Base-by-base conservation (phyloP, 2,797 vertebrate species). In the Enteromius afrohamiltoni region DNA sequence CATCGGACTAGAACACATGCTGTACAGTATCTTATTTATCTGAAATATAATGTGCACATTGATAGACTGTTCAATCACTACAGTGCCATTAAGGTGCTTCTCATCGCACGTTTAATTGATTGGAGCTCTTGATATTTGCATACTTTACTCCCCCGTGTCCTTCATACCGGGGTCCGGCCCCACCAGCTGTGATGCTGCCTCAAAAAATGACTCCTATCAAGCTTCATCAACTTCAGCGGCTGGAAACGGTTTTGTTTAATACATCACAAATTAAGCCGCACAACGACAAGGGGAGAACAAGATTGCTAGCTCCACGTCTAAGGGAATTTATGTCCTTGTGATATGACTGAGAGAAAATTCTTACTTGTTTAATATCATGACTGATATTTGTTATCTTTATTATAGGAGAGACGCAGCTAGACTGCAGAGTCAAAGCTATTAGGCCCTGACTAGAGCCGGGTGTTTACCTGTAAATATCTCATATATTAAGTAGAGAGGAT, bases 181-280 rank as follows among this genome's bases (percentile, higher is more conserved):
- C 76, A 79, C 88, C 88, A 88, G 89, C 89, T 90, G 85, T 87
- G 85, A 82, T 71, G 74, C 77, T 34, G 77, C 74, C 79, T 87
- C 87, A 87, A 86, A 88, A 92, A 90, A 84, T 87, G 86, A 90
- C 87, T 86, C 90, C 90, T 88, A 91, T 94, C 91, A 92, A 91
- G 90, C 93, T 92, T 91, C 91, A 93, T 94, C 92, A 93, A 89
- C 90, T 91, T 81, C 88, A 87, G 90, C 82, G 87, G 89, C 89
- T 89, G 90, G 89, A 90, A 91, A 90, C 91, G 90, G 92, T 90
- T 89, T 92, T 92, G 91, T 92, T 93, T 89, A 93, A 94, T 92
- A 89, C 89, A 90, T 88, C 76, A 86, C 80, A 91, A 93, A 94
- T 93, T 88, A 91, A 91, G 80, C 87, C 83, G 69, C 58, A 69